These are phyloP conservation scores for Sarcoramphus papa DNA, from an alignment of 2,797 vertebrate species.

Conservation along the genomic window DNA sequence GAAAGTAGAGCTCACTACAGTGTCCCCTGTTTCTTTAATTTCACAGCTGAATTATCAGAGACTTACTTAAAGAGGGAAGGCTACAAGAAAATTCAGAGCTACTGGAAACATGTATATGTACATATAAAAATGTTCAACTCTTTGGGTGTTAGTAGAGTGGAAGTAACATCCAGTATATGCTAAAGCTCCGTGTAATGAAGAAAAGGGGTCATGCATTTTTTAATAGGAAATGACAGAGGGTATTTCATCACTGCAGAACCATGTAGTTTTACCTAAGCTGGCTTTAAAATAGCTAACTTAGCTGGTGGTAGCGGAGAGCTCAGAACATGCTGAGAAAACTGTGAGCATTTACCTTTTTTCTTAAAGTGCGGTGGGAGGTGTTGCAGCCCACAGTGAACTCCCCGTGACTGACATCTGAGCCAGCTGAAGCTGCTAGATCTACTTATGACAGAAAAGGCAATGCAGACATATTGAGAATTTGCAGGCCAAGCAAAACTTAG, in stretches of 20 bases:
- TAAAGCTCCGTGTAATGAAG: not conserved
- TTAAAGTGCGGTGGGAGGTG: not conserved
- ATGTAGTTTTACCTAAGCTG: not conserved
- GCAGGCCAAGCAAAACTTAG: not conserved
- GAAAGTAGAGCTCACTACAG: not conserved
- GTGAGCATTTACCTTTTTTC: not conserved
- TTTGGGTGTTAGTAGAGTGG: slow-evolving; percentile 19
- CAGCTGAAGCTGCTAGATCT: not conserved
- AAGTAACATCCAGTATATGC: not conserved
- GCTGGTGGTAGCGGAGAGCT: not conserved
- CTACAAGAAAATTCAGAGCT: not conserved
- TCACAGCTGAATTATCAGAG: slow-evolving; percentile 42
- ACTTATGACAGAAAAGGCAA: not conserved
- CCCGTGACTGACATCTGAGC: not conserved
- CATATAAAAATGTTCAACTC: slow-evolving; percentile 12
- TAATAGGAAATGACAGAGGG: not conserved
- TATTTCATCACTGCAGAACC: not conserved
- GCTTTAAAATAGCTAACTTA: not conserved
- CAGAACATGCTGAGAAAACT: not conserved
- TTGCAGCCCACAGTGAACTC: not conserved
- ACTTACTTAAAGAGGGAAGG: not conserved
- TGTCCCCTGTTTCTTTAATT: slow-evolving; percentile 24
- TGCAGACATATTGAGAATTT: not conserved
- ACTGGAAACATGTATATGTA: not conserved
- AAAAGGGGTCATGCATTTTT: slow-evolving; percentile 25